These are phyloP conservation scores for Deroplatys truncata DNA, from an alignment of 2,888 invertebrate species.

Conservation along the genomic window DNA sequence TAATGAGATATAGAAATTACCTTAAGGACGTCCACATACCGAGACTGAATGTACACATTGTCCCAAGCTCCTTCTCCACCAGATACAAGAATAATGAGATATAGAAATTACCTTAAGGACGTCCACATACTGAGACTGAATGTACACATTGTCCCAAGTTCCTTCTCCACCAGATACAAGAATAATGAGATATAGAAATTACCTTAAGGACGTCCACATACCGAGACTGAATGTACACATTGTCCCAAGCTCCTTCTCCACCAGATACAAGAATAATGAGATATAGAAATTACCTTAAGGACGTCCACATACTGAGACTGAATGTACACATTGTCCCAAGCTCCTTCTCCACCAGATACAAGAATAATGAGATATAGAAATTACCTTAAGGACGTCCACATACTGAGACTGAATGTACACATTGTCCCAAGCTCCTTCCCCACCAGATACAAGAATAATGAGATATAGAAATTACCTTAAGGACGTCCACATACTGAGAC, in stretches of 20 bases:
- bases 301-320: slow-evolving; percentile 51
- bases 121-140: slow-evolving; percentile 50
- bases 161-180: too few relatives aligned
- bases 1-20: slow-evolving; percentile 36
- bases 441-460: too few relatives aligned
- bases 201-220: slow-evolving; percentile 52
- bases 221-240: slow-evolving; percentile 51
- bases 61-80: slow-evolving; percentile 34
- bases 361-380: not conserved
- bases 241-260: slow-evolving; percentile 39
- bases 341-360: too few relatives aligned
- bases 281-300: slow-evolving; percentile 45
- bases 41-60: slow-evolving; percentile 51
- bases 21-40: slow-evolving; percentile 51
- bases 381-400: slow-evolving; percentile 49
- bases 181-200: not conserved
- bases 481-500: slow-evolving; percentile 48
- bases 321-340: slow-evolving; percentile 48
- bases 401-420: slow-evolving; percentile 51
- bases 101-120: slow-evolving; percentile 48
- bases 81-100: too few relatives aligned
- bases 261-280: too few relatives aligned
- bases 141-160: slow-evolving; percentile 47
- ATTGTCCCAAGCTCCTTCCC: slow-evolving; percentile 42
- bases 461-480: slow-evolving; percentile 44